These are phyloP conservation scores for Canis aureus DNA, from an alignment of 2,113 vertebrate genomes.

Conservation along the genomic window DNA sequence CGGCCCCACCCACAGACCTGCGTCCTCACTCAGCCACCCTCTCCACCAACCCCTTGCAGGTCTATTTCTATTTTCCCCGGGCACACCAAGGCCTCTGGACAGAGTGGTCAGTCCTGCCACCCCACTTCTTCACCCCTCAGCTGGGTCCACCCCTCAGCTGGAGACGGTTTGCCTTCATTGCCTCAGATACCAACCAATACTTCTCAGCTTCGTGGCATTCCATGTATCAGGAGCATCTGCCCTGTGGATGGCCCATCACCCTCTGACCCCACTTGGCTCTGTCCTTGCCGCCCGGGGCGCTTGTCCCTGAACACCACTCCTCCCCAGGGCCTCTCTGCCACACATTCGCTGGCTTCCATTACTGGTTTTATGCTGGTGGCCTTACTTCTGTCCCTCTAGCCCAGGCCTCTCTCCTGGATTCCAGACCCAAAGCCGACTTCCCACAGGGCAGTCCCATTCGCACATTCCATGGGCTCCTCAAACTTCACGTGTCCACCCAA, in stretches of 20 bases:
- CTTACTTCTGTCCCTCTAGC: not conserved
- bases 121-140: not conserved
- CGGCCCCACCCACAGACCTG: too few relatives aligned
- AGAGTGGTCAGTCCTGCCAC: not conserved
- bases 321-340: not conserved
- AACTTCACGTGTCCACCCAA: not conserved
- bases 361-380: not conserved
- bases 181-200: not conserved
- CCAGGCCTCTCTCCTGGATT: not conserved
- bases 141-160: not conserved
- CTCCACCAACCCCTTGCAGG: not conserved
- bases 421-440: not conserved
- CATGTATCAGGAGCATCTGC: not conserved
- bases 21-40: not conserved
- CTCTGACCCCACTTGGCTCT: not conserved
- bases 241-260: rapidly evolving
- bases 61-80: not conserved
- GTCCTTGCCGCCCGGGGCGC: not conserved
- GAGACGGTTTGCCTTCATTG: not conserved
- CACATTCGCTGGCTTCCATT: not conserved
- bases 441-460: not conserved
- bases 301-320: rapidly evolving
- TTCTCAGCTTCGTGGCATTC: not conserved
- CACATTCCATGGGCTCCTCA: not conserved
- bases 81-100: rapidly evolving